Base-by-base conservation (phyloP, 2,888 invertebrate species). In the Alloplasta piceator region DNA sequence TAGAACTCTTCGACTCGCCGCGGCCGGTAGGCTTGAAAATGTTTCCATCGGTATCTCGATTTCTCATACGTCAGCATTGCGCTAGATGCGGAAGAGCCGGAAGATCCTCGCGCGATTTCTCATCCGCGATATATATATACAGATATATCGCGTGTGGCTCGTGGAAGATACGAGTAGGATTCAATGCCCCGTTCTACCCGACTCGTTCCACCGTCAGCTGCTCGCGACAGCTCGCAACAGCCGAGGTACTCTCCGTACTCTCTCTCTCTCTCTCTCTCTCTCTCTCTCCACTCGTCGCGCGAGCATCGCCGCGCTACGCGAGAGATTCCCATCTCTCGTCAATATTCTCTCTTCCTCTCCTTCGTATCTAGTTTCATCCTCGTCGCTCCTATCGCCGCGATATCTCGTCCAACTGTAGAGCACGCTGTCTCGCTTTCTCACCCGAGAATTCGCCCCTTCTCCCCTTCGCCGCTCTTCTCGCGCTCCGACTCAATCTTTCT, bases 381-480 rank as follows among this genome's bases (percentile, higher is more conserved):
- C 68, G 50, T 64, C 58, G 52, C 58, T 63, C 74, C 36, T 82
- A 67, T 67, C 75, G 67, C 75, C 61, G 74, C 76, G 70, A 83
- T 85, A 80, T 81, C 61, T 26, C 81, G 81, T 39, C 70, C 88
- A 88, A 88, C 88, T 87, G 88, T 88, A 88, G 86, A 88, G 70
- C 63, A 61, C 73, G 71, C 82, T 64, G 46, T 60, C 52, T 16
- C 10, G 70, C 56, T 50, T 50, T 79, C 72, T 63, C 78, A 46
- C 63, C 70, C 60, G 60, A 9, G 26, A 6, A n/a, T 43, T 36
- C 64, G 50, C 41, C 36, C 26, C 55, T 55, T 72, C 50, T n/a
- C 55, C 60, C 46, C 68, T n/a, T 12, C 55, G 71, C 74, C 55
- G 55, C 46, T 52, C 26, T 26, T 71, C 26, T 52, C 58, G 70